A percentile compares a stretch with the other conserved stretches of the same genome.
Conservation (phyloP, 2,797 vertebrate genomes). For the Ctenochaetus hawaiiensis region DNA sequence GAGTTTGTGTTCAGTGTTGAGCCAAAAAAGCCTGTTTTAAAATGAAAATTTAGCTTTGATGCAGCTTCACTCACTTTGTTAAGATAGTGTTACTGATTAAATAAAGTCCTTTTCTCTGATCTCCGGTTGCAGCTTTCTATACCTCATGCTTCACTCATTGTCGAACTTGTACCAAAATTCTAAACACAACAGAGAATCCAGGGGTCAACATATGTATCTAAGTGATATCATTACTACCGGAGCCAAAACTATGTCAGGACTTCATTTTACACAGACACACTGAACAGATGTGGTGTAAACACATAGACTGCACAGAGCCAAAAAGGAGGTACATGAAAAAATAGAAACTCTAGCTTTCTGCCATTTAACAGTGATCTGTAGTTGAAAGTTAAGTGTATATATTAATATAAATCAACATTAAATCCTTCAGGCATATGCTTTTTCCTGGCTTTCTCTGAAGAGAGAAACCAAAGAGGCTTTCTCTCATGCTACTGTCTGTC, state of each 20-base stretch:
- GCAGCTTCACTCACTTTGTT: background rate
- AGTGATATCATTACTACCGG: background rate
- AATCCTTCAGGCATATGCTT: conserved; percentile 17
- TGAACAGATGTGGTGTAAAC: conserved; percentile 32
- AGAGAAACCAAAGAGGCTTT: background rate
- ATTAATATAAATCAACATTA: conserved; percentile 26
- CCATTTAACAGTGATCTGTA: conserved; percentile 1
- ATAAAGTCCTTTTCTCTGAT: conserved; percentile 15
- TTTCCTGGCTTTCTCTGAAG: background rate
- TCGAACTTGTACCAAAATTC: conserved; percentile 19
- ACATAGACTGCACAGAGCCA: background rate
- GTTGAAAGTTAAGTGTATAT: conserved; percentile 10
- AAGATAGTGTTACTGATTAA: background rate
- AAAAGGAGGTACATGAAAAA: background rate
- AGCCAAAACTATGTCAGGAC: conserved; percentile 23
- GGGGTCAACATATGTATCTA: conserved; percentile 8
- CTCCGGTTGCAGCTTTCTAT: background rate
- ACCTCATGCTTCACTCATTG: background rate
- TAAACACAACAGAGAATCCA: conserved; percentile 14
- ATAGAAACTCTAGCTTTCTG: background rate
- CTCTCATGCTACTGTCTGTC: conserved; percentile 32
- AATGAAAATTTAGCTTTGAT: too few species aligned
- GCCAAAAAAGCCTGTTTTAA: too few species aligned
- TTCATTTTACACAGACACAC: conserved; percentile 1
- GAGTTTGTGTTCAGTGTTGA: too few species aligned